phyloP scores from a whole-genome alignment of 2,797 vertebrate species.

The Potorous gilbertii region DNA sequence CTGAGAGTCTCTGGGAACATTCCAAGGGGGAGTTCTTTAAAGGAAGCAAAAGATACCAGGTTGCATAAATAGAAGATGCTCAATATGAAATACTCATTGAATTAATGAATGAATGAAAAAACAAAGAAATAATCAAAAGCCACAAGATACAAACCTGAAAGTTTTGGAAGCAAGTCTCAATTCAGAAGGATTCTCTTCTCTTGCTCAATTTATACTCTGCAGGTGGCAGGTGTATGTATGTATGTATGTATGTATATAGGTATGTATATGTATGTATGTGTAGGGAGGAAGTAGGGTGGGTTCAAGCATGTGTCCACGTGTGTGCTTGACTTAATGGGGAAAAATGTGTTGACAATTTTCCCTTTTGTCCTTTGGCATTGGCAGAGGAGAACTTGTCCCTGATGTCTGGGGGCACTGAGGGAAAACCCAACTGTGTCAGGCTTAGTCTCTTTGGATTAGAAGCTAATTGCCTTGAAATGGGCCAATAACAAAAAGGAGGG shows the following conservation, averaged over 20 bases:
- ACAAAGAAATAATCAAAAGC: constrained; percentile 40
- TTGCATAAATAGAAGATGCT: constrained; percentile 56
- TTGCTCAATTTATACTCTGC: constrained; percentile 11
- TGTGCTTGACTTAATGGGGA: background rate
- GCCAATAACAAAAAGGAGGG: constrained; percentile 4
- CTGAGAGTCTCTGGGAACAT: constrained; percentile 27
- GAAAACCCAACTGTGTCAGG: constrained; percentile 11
- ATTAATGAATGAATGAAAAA: constrained; percentile 44
- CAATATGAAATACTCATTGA: constrained; percentile 49
- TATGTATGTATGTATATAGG: background rate
- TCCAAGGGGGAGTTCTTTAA: constrained; percentile 54
- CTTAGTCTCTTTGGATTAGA: background rate
- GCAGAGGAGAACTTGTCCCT: background rate
- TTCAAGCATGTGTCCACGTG: background rate
- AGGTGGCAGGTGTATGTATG: background rate
- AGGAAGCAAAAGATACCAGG: constrained; percentile 49
- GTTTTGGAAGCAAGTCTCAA: constrained; percentile 27
- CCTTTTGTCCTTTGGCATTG: background rate
- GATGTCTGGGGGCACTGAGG: background rate
- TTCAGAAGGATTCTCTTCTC: constrained; percentile 51
- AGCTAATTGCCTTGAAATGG: background rate
- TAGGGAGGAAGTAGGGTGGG: background rate
- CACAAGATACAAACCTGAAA: constrained; percentile 2
- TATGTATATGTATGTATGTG: background rate
- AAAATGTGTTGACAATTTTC: background rate